phyloP scores from a whole-genome alignment of 1,140 invertebrate genomes.

The Drosophila miranda region DNA sequence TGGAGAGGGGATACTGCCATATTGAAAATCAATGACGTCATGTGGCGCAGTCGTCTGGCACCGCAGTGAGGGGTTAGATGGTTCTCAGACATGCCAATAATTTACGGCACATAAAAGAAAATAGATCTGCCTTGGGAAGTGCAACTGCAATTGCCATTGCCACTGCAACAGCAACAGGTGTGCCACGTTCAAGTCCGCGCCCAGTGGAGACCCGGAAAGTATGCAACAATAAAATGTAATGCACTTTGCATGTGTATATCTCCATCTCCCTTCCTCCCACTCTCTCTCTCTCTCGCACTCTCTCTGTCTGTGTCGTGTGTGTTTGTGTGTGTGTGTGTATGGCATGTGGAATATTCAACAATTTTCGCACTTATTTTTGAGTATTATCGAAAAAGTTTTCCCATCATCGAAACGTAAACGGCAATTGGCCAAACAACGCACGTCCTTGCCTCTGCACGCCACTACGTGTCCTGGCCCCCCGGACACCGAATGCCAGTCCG shows the following conservation, averaged over 20 bases:
- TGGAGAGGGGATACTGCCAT: constrained; percentile 5
- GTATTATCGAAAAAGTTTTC: constrained; percentile 81
- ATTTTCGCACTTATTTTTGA: constrained; percentile 80
- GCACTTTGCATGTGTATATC: constrained; percentile 1
- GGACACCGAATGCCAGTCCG: background rate
- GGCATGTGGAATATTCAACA: constrained; percentile 56
- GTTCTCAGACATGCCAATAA: no score
- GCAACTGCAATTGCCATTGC: no score
- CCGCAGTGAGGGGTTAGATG: no score
- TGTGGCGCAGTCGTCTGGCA: constrained; percentile 23
- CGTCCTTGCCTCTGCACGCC: constrained; percentile 39
- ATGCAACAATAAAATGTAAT: constrained; percentile 59
- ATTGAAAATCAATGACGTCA: constrained; percentile 65
- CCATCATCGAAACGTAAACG: constrained; percentile 65
- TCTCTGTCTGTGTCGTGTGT: background rate
- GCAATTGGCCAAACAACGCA: constrained; percentile 71
- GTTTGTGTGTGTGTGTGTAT: constrained; percentile 23
- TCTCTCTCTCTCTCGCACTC: background rate
- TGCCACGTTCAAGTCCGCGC: background rate
- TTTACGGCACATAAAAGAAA: no score
- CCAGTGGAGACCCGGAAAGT: constrained; percentile 21
- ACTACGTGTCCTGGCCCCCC: constrained; percentile 49
- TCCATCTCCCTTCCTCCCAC: background rate
- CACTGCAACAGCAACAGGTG: constrained; percentile 13
- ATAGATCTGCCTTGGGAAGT: no score